Conservation (phyloP, 1,140 invertebrate species). For the Sitobion miscanthi region DNA sequence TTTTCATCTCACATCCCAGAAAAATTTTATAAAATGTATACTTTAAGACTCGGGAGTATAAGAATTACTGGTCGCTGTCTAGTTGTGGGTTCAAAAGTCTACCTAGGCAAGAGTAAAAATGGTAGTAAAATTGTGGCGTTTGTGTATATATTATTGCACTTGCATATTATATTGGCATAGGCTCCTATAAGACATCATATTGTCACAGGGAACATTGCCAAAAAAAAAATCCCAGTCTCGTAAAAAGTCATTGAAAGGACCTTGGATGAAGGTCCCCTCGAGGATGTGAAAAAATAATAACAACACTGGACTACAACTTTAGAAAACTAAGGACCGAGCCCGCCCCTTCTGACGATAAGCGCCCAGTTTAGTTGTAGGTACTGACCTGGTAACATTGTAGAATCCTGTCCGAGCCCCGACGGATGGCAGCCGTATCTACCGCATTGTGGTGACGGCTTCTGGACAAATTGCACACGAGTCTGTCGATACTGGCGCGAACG, state of each 20-base stretch:
- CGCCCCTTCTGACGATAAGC: not conserved
- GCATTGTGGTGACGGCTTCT: slow-evolving; percentile 25
- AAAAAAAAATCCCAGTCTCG: not conserved
- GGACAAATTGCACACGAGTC: slow-evolving; percentile 47
- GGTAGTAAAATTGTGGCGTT: not conserved
- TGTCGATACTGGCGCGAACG: slow-evolving; percentile 53
- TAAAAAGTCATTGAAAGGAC: slow-evolving; percentile 52
- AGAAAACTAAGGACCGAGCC: not conserved
- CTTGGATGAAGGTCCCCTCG: not conserved
- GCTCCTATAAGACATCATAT: not conserved
- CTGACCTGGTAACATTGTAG: slow-evolving; percentile 49
- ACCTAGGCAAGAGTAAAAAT: not conserved
- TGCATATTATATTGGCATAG: not conserved
- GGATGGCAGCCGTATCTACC: not conserved
- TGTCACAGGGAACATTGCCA: not conserved
- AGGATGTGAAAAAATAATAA: not conserved
- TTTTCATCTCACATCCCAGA: not conserved
- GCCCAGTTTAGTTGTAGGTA: not conserved
- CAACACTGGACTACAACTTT: not conserved
- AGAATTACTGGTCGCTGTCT: not conserved
- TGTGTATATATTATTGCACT: not conserved
- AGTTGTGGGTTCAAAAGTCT: not conserved
- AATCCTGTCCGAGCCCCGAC: slow-evolving; percentile 8
- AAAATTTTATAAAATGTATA: not conserved
- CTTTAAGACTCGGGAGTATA: not conserved